Evolutionary conservation across 2,113 vertebrate species (phyloP).

Genomic region (Lophochroa leadbeateri): DNA sequence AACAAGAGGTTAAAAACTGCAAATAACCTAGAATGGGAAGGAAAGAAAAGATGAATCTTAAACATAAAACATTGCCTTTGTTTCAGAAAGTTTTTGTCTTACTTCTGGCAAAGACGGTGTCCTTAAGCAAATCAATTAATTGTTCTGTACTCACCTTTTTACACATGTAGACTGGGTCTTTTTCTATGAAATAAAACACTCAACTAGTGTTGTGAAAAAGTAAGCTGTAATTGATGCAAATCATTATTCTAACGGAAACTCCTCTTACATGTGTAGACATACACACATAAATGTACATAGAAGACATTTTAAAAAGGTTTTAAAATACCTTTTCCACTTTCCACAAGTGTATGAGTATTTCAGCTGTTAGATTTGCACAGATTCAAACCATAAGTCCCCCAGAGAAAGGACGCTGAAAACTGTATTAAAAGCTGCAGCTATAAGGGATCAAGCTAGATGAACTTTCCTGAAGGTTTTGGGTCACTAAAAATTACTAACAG

Average conservation of each 20-base stretch:
- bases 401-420: background rate
- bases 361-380: background rate
- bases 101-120: background rate
- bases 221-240: background rate
- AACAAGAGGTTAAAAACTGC: background rate
- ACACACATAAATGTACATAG: background rate
- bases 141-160: background rate
- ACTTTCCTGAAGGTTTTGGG: conserved; percentile 4
- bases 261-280: background rate
- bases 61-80: background rate
- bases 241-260: background rate
- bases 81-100: background rate
- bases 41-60: background rate
- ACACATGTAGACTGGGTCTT: background rate
- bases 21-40: conserved; percentile 25
- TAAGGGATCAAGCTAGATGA: background rate
- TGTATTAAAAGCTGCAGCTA: background rate
- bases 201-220: background rate
- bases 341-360: background rate
- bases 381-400: background rate
- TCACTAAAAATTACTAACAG: background rate
- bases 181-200: background rate
- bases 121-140: background rate
- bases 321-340: background rate
- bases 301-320: background rate